Evolutionary conservation across 2,113 vertebrate species (phyloP), one percentile per base, ranked within the genome.

Genomic region (Corythaixoides concolor): DNA sequence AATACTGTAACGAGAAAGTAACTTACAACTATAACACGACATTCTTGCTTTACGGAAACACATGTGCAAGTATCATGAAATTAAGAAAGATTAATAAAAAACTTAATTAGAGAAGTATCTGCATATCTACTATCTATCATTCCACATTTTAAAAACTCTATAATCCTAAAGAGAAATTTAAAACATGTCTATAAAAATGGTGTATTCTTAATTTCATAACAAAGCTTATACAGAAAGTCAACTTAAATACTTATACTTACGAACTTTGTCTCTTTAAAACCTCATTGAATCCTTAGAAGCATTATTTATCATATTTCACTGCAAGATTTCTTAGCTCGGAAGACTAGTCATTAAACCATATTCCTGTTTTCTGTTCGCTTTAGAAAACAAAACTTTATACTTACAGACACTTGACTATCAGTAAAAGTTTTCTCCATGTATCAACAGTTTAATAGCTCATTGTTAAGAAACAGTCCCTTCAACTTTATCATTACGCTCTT

Each of bases 391-490:
- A 97, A 95, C 90, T 93, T 95, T 84, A 95, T 97, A 98, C 98
- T 98, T 97, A 98, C 98, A 93, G 96, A 97, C 80, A 97, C 96
- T 95, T 96, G 96, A 93, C 93, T 98, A 97, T 97, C 97, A 91
- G 97, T 98, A 97, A 99, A 98, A 98, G 98, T 97, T 98, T 98
- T 98, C 98, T 99, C 99, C 98, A 99, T 99, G 98, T 98, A 97
- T 96, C 96, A 92, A 85, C 88, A 43, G 79, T 97, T 94, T 96
- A 96, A 90, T n/a, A 95, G 69, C 77, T 97, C 97, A 97, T 98
- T 95, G 95, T 92, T 96, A 93, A 80, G 89, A 64, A 95, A 77
- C 81, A 91, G 75, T 41, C 70, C 89, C 92, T 91, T 74, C 77
- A 82, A 93, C 35, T 96, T 93, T 75, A 89, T 66, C 66, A 62